Conservation (phyloP, 2,888 invertebrate species). For the Omphaloscelis lunosa region DNA sequence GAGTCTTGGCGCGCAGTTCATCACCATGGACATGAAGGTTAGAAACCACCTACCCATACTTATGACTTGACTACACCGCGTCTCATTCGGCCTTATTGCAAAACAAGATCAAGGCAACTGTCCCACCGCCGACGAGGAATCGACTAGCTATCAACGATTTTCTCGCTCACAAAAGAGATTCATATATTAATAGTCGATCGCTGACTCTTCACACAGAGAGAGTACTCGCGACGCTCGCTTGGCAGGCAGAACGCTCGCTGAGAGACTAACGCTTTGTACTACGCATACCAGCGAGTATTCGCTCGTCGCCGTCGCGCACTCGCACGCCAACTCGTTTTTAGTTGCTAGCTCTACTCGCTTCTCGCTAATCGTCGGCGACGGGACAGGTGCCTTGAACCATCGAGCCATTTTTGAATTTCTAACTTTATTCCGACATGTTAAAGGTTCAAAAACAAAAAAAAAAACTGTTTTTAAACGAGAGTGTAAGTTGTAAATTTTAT, state of each 20-base stretch:
- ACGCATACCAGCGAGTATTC: background rate
- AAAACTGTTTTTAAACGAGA: background rate
- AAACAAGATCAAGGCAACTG: background rate
- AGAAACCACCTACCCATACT: constrained; percentile 11
- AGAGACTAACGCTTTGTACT: background rate
- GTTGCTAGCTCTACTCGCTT: background rate
- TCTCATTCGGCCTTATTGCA: background rate
- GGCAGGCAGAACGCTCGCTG: background rate
- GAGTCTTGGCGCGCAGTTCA: constrained; percentile 96
- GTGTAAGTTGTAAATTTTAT: background rate
- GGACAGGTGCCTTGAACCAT: background rate
- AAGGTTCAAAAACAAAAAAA: background rate
- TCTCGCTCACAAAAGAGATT: background rate
- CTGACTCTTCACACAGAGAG: background rate
- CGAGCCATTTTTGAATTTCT: background rate
- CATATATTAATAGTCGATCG: background rate
- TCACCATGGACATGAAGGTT: constrained; percentile 94
- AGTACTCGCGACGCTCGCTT: background rate
- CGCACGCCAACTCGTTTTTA: background rate
- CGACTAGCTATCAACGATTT: background rate
- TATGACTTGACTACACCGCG: background rate
- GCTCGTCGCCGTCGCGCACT: background rate
- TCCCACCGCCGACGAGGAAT: background rate
- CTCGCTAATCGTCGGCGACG: background rate
- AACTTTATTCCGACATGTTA: background rate